Evolutionary conservation across 2,888 invertebrate genomes (phyloP), one percentile per base, ranked within the genome.

Genomic region (Pyrgus malvae): DNA sequence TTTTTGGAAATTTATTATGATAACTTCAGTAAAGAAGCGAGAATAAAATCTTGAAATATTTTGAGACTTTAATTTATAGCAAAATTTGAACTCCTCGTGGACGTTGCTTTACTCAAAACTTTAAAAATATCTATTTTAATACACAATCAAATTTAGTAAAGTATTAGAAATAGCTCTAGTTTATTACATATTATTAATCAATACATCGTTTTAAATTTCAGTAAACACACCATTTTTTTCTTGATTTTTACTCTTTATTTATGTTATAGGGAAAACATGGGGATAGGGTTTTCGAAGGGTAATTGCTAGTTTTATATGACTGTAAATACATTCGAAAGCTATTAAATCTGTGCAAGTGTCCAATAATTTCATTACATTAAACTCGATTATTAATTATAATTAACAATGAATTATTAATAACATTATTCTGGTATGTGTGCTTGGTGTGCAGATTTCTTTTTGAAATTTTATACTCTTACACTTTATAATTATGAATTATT

Each of bases 331-430:
- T 49, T 44, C 23, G 8, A 49, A 40, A 49, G 38, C 44, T 27
- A 51, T 5, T 38, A 37, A 51, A 51, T 38, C 12, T 27, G 65
- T 65, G 66, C 69, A 63, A 57, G 64, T 55, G 57, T 62, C 66
- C 46, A 23, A 63, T 59, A 61, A 38, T 37, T 37, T 35, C 40
- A 45, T 25, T 25, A 44, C 21, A 51, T 44, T 41, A 41, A 41
- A 14, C 16, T 27, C 35, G 16, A 45, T 45, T 23, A 23, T 48
- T 53, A 51, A 44, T 49, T 54, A 40, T 42, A 49, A 42, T 37
- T 37, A 23, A 33, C 27, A 44, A 48, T 40, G 16, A 31, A 49
- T 41, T 33, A 38, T 44, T 37, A 12, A 31, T 40, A 40, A 40
- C 14, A 49, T 48, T 48, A 19, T 33, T 21, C 35, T 21, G 33